Base-by-base conservation (phyloP, 2,797 vertebrate species). In the Typhlichthys subterraneus region DNA sequence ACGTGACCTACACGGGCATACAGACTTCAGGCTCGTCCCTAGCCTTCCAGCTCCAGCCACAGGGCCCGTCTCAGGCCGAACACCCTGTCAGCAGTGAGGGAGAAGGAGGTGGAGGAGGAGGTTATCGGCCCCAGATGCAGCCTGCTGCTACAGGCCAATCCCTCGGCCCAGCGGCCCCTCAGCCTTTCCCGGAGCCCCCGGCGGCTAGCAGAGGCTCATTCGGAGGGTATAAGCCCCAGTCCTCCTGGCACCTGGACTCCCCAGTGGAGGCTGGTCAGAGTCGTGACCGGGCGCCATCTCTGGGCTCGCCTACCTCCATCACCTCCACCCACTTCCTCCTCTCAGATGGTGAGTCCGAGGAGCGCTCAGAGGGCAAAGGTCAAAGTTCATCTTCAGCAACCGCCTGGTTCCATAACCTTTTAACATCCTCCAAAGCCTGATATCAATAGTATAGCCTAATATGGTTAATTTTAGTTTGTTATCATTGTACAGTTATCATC, bases 321-420 rank as follows among this genome's bases (percentile, higher is more conserved):
- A 95, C 94, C 67, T 99, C 97, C 56, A 94, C 96, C 45, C 96
- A 98, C 73, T 99, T 98, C 85, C 91, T 99, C 72, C 94, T 99
- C 71, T 95, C 95, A 0, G 88, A 92, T 6, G 75, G 61, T n/a
- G 66, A 64, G 1, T 79, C 91, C 5, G 95, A 93, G 81, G 94
- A 95, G 23, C 70, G 90, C 1, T 77, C 87, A 55, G 94, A 94
- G 57, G 81, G 80, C 85, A 84, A 77, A 63, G 80, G 58, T 31
- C 83, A 75, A 55, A 55, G 13, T 3, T 75, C 93, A 2, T 72
- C 87, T 10, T 61, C 89, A 0, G 79, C 92, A 52, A 79, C 86
- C 33, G 85, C 83, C 53, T 94, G 93, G 93, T 90, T 94, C 73
- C 88, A 87, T 57, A 93, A 87, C 65, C 76, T 94, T 62, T 71